Conservation (phyloP, 2,113 vertebrate genomes). For the Mesitornis unicolor region DNA sequence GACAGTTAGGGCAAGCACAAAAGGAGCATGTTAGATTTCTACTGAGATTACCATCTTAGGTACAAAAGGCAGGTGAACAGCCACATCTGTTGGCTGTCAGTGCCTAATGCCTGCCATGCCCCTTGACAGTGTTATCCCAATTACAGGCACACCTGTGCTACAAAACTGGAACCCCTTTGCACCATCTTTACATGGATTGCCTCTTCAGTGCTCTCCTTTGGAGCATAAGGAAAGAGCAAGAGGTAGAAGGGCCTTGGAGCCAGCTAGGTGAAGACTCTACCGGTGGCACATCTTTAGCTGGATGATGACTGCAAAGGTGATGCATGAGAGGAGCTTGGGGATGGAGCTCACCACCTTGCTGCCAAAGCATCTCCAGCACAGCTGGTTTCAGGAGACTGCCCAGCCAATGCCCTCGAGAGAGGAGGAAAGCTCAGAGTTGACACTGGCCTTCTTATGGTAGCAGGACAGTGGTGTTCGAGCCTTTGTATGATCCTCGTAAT, state of each 20-base stretch:
- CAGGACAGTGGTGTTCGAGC: not conserved
- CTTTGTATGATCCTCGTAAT: not conserved
- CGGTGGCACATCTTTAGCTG: not conserved
- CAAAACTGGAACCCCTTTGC: not conserved
- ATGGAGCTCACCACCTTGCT: not conserved
- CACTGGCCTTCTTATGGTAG: not conserved
- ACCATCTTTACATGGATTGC: not conserved
- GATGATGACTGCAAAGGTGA: not conserved
- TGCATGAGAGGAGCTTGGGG: not conserved
- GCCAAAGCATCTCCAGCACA: not conserved
- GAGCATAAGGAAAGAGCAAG: not conserved
- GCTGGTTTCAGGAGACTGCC: not conserved
- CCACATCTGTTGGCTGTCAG: not conserved
- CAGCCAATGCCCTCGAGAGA: not conserved
- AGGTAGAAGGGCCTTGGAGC: not conserved
- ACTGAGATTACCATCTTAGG: fast-evolving
- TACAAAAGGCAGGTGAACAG: not conserved
- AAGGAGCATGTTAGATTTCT: not conserved
- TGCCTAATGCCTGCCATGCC: not conserved
- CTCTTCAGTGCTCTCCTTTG: not conserved
- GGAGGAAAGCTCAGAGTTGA: not conserved
- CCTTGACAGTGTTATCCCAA: not conserved
- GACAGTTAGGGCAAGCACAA: not conserved
- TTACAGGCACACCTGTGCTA: not conserved
- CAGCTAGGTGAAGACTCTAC: not conserved